Evolutionary conservation across 2,888 invertebrate genomes (phyloP).

Genomic region (Polyommatus icarus): DNA sequence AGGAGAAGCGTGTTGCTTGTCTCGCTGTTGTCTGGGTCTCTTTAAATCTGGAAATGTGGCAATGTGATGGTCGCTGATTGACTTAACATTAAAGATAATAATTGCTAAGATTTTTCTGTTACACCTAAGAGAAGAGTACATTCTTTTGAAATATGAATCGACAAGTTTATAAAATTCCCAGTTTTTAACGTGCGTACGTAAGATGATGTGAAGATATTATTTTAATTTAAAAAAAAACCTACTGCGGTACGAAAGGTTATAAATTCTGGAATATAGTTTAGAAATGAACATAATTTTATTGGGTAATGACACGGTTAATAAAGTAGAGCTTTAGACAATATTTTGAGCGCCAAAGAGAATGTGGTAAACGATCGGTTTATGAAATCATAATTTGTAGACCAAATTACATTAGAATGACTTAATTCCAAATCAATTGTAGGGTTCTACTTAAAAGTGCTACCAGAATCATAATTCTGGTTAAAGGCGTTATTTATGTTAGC

Average conservation of each 20-base stretch:
- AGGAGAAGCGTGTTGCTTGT: no score
- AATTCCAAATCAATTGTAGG: not conserved
- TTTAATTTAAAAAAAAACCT: not conserved
- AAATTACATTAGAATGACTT: constrained; percentile 3
- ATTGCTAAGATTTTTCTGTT: no score
- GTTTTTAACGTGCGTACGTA: no score
- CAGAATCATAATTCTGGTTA: not conserved
- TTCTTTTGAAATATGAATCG: no score
- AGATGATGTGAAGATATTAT: not conserved
- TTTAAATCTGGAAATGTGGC: no score
- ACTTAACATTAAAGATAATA: no score
- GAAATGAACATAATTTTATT: not conserved
- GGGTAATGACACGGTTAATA: not conserved
- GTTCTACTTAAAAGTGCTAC: not conserved
- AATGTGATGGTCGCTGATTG: no score
- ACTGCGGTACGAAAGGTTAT: not conserved
- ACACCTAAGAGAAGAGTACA: no score
- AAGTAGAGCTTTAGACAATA: not conserved
- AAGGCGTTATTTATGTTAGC: not conserved
- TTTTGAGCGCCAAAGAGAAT: not conserved
- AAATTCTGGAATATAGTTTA: not conserved
- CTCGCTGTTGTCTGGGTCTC: no score
- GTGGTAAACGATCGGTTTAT: not conserved
- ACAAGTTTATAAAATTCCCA: no score
- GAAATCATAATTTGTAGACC: not conserved